Conservation (phyloP, 2,113 vertebrate genomes). For the Labeo rohita region DNA sequence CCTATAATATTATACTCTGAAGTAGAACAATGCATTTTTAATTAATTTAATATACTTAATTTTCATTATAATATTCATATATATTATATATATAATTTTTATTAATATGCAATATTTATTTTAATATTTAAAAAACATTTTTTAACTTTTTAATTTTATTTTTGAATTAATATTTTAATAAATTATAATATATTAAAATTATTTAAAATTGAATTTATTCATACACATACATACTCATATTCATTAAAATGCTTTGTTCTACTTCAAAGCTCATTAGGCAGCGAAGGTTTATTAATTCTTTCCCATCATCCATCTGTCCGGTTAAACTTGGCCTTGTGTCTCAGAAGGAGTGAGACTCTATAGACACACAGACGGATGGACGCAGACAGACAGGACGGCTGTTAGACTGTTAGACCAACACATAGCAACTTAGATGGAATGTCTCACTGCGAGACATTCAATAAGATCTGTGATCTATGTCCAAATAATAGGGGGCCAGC, state of each 20-base stretch:
- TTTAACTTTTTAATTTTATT: no score
- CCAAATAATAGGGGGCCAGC: conserved; percentile 54
- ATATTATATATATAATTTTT: no score
- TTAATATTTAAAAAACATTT: no score
- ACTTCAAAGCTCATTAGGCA: background rate
- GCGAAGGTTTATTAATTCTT: background rate
- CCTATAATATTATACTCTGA: no score
- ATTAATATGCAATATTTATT: no score
- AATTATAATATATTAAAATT: no score
- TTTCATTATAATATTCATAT: no score
- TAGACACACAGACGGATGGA: conserved; percentile 18
- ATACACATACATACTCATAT: no score
- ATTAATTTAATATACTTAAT: no score
- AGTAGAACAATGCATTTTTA: no score
- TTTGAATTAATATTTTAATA: no score
- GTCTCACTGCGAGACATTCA: conserved; percentile 58
- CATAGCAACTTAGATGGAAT: conserved; percentile 66
- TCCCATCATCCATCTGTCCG: background rate
- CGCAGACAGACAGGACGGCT: conserved; percentile 13
- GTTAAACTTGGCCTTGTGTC: conserved; percentile 69
- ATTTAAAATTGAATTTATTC: no score
- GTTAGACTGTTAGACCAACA: conserved; percentile 51
- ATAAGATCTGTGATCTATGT: conserved; percentile 60
- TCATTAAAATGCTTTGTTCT: background rate
- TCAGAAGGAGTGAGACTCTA: background rate